Percentiles rank a stretch among this genome's conserved stretches.
These are phyloP conservation scores for Montipora sp. DNA, from an alignment of 64 coral and sea anemone genomes.

Conservation along the genomic window DNA sequence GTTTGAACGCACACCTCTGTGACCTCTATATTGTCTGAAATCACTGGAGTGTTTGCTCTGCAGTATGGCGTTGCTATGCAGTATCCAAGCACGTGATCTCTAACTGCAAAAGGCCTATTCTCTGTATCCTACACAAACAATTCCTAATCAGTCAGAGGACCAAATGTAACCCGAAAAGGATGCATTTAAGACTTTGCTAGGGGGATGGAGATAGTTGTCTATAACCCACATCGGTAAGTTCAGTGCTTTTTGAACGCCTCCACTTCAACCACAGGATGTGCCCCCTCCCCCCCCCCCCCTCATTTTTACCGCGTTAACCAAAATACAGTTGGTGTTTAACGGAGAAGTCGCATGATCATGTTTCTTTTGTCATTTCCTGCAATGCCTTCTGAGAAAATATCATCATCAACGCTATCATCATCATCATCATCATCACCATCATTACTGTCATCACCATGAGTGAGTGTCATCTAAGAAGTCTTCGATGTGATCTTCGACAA, in stretches of 20 bases:
- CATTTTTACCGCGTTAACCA: neutral
- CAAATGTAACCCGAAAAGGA: too few relatives aligned
- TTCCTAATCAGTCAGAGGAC: too few relatives aligned
- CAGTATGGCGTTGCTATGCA: slow-evolving; percentile 42
- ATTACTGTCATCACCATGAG: neutral
- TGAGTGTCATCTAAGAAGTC: neutral
- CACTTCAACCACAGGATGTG: too few relatives aligned
- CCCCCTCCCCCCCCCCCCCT: too few relatives aligned
- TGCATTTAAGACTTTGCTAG: too few relatives aligned
- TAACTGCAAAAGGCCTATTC: slow-evolving; percentile 45
- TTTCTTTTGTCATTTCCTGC: neutral
- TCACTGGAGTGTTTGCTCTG: slow-evolving; percentile 18
- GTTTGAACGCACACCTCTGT: slow-evolving; percentile 17
- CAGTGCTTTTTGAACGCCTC: too few relatives aligned
- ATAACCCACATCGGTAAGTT: too few relatives aligned
- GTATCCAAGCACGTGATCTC: slow-evolving; percentile 44
- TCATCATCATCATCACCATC: neutral
- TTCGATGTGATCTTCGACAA: neutral
- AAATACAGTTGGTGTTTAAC: neutral
- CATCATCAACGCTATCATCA: neutral
- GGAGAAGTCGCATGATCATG: neutral
- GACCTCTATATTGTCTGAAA: neutral
- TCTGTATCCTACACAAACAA: too few relatives aligned
- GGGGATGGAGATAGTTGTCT: too few relatives aligned
- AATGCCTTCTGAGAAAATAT: neutral